phyloP scores from a whole-genome alignment of 2,888 invertebrate species.

The Hecatera dysodea region DNA sequence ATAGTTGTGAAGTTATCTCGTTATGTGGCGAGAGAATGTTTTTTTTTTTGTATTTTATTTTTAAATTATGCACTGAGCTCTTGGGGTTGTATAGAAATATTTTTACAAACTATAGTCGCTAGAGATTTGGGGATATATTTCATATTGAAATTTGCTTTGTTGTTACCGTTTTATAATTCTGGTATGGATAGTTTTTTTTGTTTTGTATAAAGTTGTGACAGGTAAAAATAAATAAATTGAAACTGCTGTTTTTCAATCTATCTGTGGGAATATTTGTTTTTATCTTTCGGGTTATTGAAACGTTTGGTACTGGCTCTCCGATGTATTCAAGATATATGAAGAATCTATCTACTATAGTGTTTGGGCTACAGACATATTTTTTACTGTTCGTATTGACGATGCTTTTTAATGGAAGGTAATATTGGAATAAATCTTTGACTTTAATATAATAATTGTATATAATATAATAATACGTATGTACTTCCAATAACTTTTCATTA shows the following conservation, averaged over 20 bases:
- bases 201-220: background rate
- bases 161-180: background rate
- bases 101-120: background rate
- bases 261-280: conserved; percentile 8
- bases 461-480: too few species aligned
- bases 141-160: background rate
- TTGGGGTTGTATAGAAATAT: background rate
- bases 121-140: background rate
- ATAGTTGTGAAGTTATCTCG: conserved; percentile 52
- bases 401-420: too few species aligned
- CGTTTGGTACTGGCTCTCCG: background rate
- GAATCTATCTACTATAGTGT: too few species aligned
- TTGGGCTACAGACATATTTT: too few species aligned
- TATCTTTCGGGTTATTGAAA: background rate
- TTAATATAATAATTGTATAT: too few species aligned
- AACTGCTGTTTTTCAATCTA: conserved; percentile 8
- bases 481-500: too few species aligned
- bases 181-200: background rate
- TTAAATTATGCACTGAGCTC: background rate
- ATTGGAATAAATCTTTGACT: too few species aligned
- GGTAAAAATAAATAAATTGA: background rate
- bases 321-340: background rate
- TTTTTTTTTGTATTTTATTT: conserved; percentile 23
- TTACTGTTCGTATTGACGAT: too few species aligned
- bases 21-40: conserved; percentile 15